Base-by-base conservation (phyloP, 2,113 vertebrate species). In the Chunga burmeisteri region DNA sequence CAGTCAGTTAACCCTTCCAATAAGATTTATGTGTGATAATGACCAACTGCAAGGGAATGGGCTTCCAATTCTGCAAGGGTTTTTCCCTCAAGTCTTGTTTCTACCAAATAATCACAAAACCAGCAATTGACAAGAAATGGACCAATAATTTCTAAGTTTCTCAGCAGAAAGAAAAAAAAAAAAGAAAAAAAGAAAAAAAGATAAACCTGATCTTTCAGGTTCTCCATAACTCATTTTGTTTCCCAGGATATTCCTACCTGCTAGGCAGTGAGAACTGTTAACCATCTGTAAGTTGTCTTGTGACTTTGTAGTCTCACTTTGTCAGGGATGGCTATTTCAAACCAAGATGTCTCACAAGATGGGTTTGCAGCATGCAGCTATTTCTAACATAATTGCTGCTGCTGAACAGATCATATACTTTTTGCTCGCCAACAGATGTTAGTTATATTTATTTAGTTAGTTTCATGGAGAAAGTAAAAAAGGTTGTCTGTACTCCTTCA, bases 61-160 rank as follows among this genome's bases (percentile, higher is more conserved):
- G 21, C 19, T 91, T 25, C 44, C 50, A 63, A 9, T 50, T 72
- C 5, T 61, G 42, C 30, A 27, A 42, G 10, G 4, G 2, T 10
- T 78, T 85, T 67, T 67, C 10, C 32, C 58, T 63, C 1, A 2
- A 72, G 15, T 3, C 6, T 61, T 86, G 16, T 70, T 94, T 63
- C 27, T 5, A 46, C 30, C 11, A n/a, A 80, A 52, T 4, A 70
- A 18, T 52, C 46, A 81, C 15, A 90, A 74, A 81, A 17, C 0
- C 27, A 36, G 3, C 3, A 22, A 11, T 1, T 3, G 1, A 47
- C 18, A 50, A 38, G 50, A 52, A 74, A n/a, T 3, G 4, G 7
- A 44, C 0, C 2, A n/a, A 21, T 13, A 36, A n/a, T 32, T 40
- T 61, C 5, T 32, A 59, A 34, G 2, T 40, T 81, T 68, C 27